These are phyloP conservation scores for Bruchidius siliquastri DNA, from an alignment of 2,888 invertebrate genomes.

Conservation along the genomic window DNA sequence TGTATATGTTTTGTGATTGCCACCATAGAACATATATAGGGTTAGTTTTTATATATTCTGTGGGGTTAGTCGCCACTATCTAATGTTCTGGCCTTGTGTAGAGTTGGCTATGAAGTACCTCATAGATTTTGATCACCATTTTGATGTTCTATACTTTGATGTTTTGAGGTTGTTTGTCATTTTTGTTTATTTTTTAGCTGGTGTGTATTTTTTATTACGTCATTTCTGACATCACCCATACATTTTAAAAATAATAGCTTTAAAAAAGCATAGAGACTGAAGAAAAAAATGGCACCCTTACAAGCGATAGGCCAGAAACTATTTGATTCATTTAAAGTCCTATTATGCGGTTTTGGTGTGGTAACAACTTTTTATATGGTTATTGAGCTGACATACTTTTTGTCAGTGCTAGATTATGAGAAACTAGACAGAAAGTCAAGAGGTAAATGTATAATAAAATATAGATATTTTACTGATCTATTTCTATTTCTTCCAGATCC, in stretches of 20 bases:
- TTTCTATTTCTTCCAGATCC: conserved; percentile 30
- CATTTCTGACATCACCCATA: neutral
- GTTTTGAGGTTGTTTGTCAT: too few relatives aligned
- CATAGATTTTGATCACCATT: too few relatives aligned
- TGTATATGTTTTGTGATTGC: too few relatives aligned
- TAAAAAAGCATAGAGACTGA: neutral
- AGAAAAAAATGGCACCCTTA: neutral
- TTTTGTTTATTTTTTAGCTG: neutral
- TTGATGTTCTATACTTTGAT: too few relatives aligned
- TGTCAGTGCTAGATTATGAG: conserved; percentile 48
- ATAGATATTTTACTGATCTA: conserved; percentile 12
- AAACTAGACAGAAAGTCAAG: conserved; percentile 6
- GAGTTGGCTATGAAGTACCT: too few relatives aligned
- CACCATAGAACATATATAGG: too few relatives aligned
- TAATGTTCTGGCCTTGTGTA: too few relatives aligned
- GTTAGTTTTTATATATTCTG: too few relatives aligned
- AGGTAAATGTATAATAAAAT: neutral
- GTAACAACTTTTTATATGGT: conserved; percentile 52
- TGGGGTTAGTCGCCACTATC: too few relatives aligned
- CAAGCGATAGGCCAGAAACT: neutral
- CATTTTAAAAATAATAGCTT: neutral
- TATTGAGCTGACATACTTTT: conserved; percentile 52
- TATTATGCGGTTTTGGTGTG: conserved; percentile 46
- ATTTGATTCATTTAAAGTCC: conserved; percentile 28
- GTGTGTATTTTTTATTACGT: neutral